These are phyloP conservation scores for Otis tarda DNA, from an alignment of 2,113 vertebrate species.

Conservation along the genomic window DNA sequence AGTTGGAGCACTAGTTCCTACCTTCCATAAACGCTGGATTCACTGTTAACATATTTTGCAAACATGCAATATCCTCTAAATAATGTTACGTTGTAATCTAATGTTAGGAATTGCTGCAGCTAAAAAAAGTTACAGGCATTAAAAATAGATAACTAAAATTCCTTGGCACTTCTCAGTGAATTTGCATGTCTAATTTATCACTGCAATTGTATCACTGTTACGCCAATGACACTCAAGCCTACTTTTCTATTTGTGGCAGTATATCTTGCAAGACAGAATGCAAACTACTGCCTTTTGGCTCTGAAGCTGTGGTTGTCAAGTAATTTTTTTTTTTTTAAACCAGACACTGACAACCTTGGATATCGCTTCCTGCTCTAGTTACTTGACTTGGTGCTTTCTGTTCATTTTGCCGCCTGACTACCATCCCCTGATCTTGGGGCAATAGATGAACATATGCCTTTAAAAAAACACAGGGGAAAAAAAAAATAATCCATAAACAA, in stretches of 20 bases:
- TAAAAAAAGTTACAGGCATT: background rate
- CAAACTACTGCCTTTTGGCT: background rate
- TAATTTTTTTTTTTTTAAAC: background rate
- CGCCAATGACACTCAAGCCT: background rate
- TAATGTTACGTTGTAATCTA: background rate
- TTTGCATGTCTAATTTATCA: constrained; percentile 15
- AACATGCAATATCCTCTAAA: background rate
- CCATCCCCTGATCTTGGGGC: background rate
- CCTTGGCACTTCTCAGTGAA: background rate
- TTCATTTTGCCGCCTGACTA: background rate
- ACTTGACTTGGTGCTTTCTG: background rate
- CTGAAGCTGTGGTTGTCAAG: background rate
- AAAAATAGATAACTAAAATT: background rate
- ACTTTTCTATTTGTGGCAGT: background rate
- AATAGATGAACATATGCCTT: background rate
- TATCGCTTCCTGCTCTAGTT: background rate
- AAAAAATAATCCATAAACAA: background rate
- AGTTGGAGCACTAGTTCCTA: background rate
- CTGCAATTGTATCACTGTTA: background rate
- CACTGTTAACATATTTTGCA: background rate
- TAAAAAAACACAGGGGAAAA: background rate
- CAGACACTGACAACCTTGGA: background rate
- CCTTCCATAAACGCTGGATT: background rate
- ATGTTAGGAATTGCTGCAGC: background rate
- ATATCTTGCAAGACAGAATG: constrained; percentile 13